Evolutionary conservation across 2,888 invertebrate species (phyloP), one percentile per base, ranked within the genome.

Genomic region (Ichneumoninae sp.): DNA sequence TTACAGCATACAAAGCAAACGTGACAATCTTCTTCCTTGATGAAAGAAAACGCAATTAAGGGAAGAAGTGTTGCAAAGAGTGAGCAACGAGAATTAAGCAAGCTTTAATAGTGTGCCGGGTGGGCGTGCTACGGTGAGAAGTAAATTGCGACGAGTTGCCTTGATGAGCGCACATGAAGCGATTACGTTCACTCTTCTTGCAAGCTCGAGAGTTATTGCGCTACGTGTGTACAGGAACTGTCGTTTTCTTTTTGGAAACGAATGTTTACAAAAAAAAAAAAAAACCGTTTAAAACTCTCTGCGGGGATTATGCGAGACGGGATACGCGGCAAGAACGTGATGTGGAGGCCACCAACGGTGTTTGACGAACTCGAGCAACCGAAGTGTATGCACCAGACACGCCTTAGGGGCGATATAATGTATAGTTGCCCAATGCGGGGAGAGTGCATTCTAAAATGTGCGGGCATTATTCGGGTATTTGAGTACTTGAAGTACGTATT

Each of bases 301-400:
- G 13, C 6, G 16, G n/a, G 5, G 60, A 60, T 60, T 22, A 16
- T 30, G 1, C 60, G 60, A 33, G 26, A 60, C 16, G 60, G n/a
- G 26, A 60, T 30, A 30, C 60, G 33, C 16, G 6, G 33, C 26
- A 16, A 60, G 5, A 60, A 60, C 7, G 65, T 40, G 19, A 40
- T 57, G 30, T 40, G 71, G n/a, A 7, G 71, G 22, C 80, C 83
- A 83, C 83, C 83, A 80, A 83, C 83, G 80, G 66, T 62, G 79
- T 36, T 33, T 47, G 6, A 47, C 22, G 26, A 10, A 33, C 52
- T 65, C 68, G 22, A 69, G 69, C 52, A 57, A 69, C 80, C 36
- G 65, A 47, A 70, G 57, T 69, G 69, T 77, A 77, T 79, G 54
- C n/a, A 26, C 33, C 22, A 50, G 83, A 80, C 83, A 80, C 83